These are phyloP conservation scores for Tadarida brasiliensis DNA, from an alignment of 2,797 vertebrate species.

Conservation along the genomic window DNA sequence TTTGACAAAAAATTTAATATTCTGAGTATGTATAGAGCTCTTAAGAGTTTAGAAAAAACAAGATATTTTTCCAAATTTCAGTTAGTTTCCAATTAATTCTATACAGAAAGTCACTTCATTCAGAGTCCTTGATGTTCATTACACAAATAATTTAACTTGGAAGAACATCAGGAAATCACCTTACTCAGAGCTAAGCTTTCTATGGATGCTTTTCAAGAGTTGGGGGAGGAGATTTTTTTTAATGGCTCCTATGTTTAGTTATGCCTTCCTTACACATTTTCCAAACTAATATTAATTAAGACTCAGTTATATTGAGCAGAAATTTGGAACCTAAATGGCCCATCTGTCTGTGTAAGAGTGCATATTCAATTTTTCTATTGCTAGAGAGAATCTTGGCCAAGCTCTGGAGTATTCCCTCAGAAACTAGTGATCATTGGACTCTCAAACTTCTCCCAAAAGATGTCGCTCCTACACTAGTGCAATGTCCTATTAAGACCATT, in stretches of 20 bases:
- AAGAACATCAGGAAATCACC: slow-evolving; percentile 60
- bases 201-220: slow-evolving; percentile 15
- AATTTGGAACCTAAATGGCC: slow-evolving; percentile 65
- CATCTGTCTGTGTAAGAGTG: slow-evolving; percentile 60
- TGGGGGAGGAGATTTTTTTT: background rate
- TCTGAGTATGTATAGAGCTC: background rate
- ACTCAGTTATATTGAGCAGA: slow-evolving; percentile 27
- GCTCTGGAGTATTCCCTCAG: background rate
- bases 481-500: background rate
- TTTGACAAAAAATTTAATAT: slow-evolving; percentile 67
- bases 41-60: slow-evolving; percentile 49
- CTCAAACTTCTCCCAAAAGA: slow-evolving; percentile 48
- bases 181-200: slow-evolving; percentile 38
- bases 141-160: slow-evolving; percentile 64
- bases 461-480: slow-evolving; percentile 1
- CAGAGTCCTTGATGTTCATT: slow-evolving; percentile 14
- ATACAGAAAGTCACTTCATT: slow-evolving; percentile 58
- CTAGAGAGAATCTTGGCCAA: slow-evolving; percentile 19
- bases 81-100: slow-evolving; percentile 59
- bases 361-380: slow-evolving; percentile 1
- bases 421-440: slow-evolving; percentile 23
- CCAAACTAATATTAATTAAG: slow-evolving; percentile 73
- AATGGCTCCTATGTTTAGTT: slow-evolving; percentile 48
- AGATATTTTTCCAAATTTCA: slow-evolving; percentile 62
- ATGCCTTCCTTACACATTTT: slow-evolving; percentile 58